Evolutionary conservation across 2,113 vertebrate genomes (phyloP).

Genomic region (Pleuronectes platessa): DNA sequence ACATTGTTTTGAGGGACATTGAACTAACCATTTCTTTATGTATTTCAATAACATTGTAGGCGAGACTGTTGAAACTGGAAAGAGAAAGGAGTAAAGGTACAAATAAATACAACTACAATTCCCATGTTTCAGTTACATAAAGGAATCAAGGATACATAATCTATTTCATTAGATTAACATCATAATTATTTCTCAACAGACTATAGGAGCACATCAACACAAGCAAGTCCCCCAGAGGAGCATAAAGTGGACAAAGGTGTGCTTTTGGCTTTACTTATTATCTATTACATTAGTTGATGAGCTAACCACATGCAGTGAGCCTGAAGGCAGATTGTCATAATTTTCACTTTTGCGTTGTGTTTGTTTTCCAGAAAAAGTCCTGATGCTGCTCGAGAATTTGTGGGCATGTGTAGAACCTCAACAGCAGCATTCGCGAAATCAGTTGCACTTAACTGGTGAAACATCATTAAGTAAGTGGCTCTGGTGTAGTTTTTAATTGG

Average conservation of each 20-base stretch:
- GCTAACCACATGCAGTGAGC: not conserved
- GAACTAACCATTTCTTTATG: not conserved
- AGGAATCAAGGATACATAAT: too few relatives aligned
- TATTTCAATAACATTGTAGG: conserved; percentile 74
- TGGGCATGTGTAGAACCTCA: conserved; percentile 89
- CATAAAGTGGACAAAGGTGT: conserved; percentile 90
- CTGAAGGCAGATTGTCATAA: not conserved
- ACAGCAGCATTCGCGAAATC: conserved; percentile 37
- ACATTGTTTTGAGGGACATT: not conserved
- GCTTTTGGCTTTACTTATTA: not conserved
- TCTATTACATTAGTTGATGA: not conserved
- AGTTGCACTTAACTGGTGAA: conserved; percentile 54
- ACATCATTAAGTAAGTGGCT: conserved; percentile 10
- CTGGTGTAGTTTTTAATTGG: not conserved
- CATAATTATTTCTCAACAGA: conserved; percentile 68
- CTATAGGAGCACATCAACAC: conserved; percentile 84
- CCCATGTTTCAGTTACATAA: too few relatives aligned
- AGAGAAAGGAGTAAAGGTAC: conserved; percentile 87
- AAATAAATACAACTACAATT: not conserved
- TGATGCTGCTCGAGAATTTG: conserved; percentile 86
- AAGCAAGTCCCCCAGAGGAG: conserved; percentile 79
- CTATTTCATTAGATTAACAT: not conserved
- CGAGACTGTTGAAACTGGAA: conserved; percentile 80
- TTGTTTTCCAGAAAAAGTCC: conserved; percentile 85
- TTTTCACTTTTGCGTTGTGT: not conserved